These are phyloP conservation scores for Julus scandinavius DNA, from an alignment of 2,888 invertebrate genomes.

Conservation along the genomic window DNA sequence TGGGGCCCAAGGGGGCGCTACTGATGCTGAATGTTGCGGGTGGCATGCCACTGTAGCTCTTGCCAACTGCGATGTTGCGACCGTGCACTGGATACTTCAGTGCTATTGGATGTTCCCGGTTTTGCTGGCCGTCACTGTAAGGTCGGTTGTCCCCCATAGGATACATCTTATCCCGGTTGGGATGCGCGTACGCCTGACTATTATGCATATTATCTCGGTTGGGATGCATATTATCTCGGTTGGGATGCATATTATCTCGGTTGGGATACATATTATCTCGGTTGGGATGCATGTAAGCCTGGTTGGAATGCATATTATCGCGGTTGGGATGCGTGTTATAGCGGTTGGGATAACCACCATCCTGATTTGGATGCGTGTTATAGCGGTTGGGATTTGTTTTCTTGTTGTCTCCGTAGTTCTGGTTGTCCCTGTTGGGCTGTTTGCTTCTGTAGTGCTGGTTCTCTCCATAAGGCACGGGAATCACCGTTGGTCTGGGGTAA, in stretches of 20 bases:
- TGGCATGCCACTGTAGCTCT: constrained; percentile 35
- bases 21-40: background rate
- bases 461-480: background rate
- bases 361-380: background rate
- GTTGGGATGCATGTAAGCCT: background rate
- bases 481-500: background rate
- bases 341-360: background rate
- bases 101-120: background rate
- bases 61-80: constrained; percentile 3
- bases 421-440: background rate
- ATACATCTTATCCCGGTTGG: background rate
- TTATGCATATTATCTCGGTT: background rate
- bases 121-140: background rate
- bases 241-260: background rate
- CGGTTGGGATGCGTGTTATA: background rate
- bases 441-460: background rate
- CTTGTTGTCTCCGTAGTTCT: background rate
- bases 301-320: background rate
- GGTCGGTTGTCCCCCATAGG: background rate
- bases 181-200: background rate
- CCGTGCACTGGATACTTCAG: background rate
- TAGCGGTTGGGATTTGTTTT: background rate
- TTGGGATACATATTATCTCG: background rate
- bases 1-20: background rate
- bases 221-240: background rate